Percentiles rank a stretch among this genome's conserved stretches.
Evolutionary conservation across 2,113 vertebrate species (phyloP).

Genomic region (Labrus mixtus): DNA sequence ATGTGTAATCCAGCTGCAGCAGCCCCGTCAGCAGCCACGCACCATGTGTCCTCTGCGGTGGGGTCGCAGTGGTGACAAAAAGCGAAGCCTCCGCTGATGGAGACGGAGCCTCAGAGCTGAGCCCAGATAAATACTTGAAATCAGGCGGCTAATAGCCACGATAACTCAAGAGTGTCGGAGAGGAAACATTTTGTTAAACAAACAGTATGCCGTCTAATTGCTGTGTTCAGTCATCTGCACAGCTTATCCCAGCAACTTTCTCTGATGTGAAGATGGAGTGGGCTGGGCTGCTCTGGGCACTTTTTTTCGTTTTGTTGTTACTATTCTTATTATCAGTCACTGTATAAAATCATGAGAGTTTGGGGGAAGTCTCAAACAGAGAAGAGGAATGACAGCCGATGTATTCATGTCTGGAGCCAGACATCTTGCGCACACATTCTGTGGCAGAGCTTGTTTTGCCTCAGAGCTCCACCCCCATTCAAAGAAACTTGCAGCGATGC

Average conservation of each 20-base stretch:
- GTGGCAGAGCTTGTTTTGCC: constrained; percentile 3
- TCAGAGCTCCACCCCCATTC: constrained; percentile 15
- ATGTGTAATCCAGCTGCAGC: constrained; percentile 77
- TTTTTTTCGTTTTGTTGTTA: constrained; percentile 22
- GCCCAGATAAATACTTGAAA: constrained; percentile 90
- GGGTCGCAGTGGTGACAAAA: constrained; percentile 70
- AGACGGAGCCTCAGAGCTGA: constrained; percentile 81
- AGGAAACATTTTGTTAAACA: constrained; percentile 91
- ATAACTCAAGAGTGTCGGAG: constrained; percentile 92
- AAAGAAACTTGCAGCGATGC: constrained; percentile 13
- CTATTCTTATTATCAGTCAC: constrained; percentile 38
- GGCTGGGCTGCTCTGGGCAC: constrained; percentile 55
- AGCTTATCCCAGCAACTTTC: constrained; percentile 83
- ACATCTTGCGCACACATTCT: constrained; percentile 23
- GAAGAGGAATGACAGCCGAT: constrained; percentile 29
- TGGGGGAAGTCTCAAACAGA: constrained; percentile 17
- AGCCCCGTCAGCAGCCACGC: constrained; percentile 68
- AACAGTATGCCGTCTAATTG: constrained; percentile 96
- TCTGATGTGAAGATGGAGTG: constrained; percentile 61
- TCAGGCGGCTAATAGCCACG: constrained; percentile 92
- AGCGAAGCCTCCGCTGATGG: constrained; percentile 75
- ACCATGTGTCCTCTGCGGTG: constrained; percentile 69
- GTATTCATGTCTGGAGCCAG: constrained; percentile 36
- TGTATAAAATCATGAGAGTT: constrained; percentile 2
- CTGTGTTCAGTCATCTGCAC: constrained; percentile 89